Base-by-base conservation (phyloP, 2,113 vertebrate species). In the Lota lota region DNA sequence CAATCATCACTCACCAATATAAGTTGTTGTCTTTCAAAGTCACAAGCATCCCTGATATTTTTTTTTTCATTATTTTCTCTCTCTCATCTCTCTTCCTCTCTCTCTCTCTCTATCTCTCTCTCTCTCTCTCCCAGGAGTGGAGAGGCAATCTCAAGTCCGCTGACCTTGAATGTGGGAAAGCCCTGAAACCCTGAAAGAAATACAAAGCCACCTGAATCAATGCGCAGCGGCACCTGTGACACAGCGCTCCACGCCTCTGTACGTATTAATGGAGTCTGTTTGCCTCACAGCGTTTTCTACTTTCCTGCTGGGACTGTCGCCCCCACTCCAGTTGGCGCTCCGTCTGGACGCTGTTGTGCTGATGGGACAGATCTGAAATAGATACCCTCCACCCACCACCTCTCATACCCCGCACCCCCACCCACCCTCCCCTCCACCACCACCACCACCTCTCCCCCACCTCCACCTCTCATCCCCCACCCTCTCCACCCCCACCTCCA, bases 261-360 rank as follows among this genome's bases (percentile, higher is more conserved):
- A 70, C 78, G 78, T 83, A 85, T 88, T 88, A 88, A 91, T 90
- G 83, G 86, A 80, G 79, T 89, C 83, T 88, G 85, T 89, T 84
- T 88, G 87, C 88, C 88, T 88, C 75, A 73, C 69, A 87, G 87
- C 84, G 77, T 79, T 86, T 91, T 83, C 80, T 79, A 87, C 87
- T 88, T 83, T 70, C 79, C 84, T 81, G 79, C 86, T 83, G 85
- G 81, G 85, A 88, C 80, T 83, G 86, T 85, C 84, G 74, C 75
- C 70, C 69, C 50, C 63, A 47, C 3, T 10, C 40, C 40, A 47
- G 40, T 17, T 22, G 66, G 76, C 64, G 54, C 78, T 65, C 54
- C 67, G 73, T 79, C 76, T 79, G 76, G 20, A 54, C 40, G 40
- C 40, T 47, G 40, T 82, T 82, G 78, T 86, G 87, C 84, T 82